These are phyloP conservation scores for Danio choprae DNA, from an alignment of 2,797 vertebrate genomes.

Conservation along the genomic window DNA sequence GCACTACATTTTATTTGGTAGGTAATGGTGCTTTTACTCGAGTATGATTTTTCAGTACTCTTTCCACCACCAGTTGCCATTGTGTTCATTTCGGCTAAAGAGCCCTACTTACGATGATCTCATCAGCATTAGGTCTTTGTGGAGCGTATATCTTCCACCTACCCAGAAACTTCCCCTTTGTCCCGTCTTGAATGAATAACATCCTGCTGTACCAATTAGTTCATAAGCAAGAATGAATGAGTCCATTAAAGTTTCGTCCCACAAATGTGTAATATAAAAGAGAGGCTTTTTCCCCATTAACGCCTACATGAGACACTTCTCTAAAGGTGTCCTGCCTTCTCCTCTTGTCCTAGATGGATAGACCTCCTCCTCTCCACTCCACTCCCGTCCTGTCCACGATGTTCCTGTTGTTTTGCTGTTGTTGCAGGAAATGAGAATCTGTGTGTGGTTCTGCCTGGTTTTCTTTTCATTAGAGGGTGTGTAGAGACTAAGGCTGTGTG, in stretches of 20 bases:
- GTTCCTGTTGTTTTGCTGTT: constrained; percentile 16
- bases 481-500: constrained; percentile 28
- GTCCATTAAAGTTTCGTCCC: constrained; percentile 56
- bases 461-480: constrained; percentile 22
- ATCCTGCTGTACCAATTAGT: constrained; percentile 33
- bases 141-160: constrained; percentile 35
- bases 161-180: constrained; percentile 37
- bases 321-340: constrained; percentile 11
- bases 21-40: too few species aligned
- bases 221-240: constrained; percentile 30
- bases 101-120: constrained; percentile 14
- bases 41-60: too few species aligned
- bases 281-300: constrained; percentile 43
- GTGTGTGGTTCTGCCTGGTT: not conserved
- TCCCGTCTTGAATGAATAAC: constrained; percentile 39
- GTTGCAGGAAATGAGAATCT: constrained; percentile 37
- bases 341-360: constrained; percentile 14
- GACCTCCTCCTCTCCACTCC: not conserved
- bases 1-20: too few species aligned
- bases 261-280: constrained; percentile 36
- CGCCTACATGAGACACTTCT: constrained; percentile 25
- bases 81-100: constrained; percentile 41
- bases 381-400: not conserved
- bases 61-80: not conserved
- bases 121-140: constrained; percentile 29